A percentile compares a stretch with the other conserved stretches of the same genome.
Evolutionary conservation across 2,888 invertebrate species (phyloP).

Genomic region (Idaea biselata): DNA sequence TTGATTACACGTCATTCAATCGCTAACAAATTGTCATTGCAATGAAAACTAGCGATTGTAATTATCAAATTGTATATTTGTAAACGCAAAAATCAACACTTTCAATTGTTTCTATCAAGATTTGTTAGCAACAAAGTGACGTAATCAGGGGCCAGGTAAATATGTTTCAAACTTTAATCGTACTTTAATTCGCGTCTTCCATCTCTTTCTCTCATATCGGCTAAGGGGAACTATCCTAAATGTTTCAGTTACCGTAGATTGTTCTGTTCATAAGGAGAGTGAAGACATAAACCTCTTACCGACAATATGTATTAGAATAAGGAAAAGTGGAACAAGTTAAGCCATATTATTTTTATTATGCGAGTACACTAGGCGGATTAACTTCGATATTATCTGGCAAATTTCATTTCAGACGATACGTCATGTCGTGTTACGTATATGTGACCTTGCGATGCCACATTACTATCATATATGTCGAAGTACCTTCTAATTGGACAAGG

Average conservation of each 20-base stretch:
- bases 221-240: constrained; percentile 16
- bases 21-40: too few relatives aligned
- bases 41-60: too few relatives aligned
- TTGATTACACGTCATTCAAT: too few relatives aligned
- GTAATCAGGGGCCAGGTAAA: too few relatives aligned
- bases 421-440: not conserved
- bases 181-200: not conserved
- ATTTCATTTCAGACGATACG: not conserved
- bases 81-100: too few relatives aligned
- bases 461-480: not conserved
- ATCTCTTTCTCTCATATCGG: not conserved
- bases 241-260: constrained; percentile 53
- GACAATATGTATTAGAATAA: constrained; percentile 12
- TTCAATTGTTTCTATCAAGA: too few relatives aligned
- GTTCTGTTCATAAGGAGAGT: constrained; percentile 31
- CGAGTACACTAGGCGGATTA: not conserved
- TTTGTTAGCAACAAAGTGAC: too few relatives aligned
- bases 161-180: too few relatives aligned
- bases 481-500: not conserved
- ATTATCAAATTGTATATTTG: too few relatives aligned
- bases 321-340: not conserved
- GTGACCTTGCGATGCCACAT: not conserved
- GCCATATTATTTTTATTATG: not conserved
- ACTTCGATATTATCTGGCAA: not conserved
- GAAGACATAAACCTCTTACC: constrained; percentile 12